phyloP scores from a whole-genome alignment of 1,140 invertebrate genomes.

The Bombus confusus region DNA sequence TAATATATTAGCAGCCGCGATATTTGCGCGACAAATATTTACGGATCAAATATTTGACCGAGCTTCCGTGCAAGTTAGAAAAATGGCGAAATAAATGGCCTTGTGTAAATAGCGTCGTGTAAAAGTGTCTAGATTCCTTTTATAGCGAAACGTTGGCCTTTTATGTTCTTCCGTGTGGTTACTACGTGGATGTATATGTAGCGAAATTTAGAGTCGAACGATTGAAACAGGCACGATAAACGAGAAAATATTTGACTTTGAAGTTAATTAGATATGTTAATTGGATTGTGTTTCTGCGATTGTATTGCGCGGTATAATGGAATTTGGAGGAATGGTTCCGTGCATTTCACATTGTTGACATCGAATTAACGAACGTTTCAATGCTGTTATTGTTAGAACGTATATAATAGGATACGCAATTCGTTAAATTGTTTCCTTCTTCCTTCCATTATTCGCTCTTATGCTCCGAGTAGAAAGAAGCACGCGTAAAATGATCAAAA shows the following conservation, averaged over 20 bases:
- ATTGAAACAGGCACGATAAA: neutral
- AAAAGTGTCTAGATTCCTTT: neutral
- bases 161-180: neutral
- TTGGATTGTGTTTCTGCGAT: neutral
- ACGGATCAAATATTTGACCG: slow-evolving; percentile 16
- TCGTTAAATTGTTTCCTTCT: neutral
- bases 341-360: neutral
- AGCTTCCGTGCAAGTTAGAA: slow-evolving; percentile 10
- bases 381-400: neutral
- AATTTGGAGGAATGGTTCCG: neutral
- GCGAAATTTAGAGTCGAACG: neutral
- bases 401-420: neutral
- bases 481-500: no score
- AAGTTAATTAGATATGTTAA: slow-evolving; percentile 16
- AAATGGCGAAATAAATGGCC: slow-evolving; percentile 12
- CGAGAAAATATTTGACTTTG: slow-evolving; percentile 11
- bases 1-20: neutral
- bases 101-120: neutral
- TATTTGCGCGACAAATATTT: slow-evolving; percentile 21
- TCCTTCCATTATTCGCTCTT: neutral
- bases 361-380: neutral
- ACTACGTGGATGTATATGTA: no score
- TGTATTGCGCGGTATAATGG: neutral
- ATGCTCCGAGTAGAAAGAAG: neutral
- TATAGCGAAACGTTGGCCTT: neutral